A percentile compares a stretch with the other conserved stretches of the same genome.
phyloP scores from a whole-genome alignment of 1,140 invertebrate species.

The Hyphantria cunea region DNA sequence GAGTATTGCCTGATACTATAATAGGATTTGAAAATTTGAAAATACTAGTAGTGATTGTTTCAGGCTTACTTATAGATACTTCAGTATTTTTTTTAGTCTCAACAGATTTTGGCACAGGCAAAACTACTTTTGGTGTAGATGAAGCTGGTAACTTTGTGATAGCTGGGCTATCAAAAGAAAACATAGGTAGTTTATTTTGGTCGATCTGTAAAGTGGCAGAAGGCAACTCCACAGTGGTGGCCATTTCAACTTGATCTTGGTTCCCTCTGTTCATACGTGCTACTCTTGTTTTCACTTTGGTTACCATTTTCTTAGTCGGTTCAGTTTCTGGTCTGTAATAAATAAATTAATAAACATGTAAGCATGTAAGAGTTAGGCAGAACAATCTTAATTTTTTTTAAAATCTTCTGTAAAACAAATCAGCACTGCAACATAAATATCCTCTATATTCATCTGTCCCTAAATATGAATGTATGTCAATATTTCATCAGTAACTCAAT shows the following conservation, averaged over 20 bases:
- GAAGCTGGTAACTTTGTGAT: slow-evolving; percentile 22
- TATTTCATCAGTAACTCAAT: too few relatives aligned
- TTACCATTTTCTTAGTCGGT: slow-evolving; percentile 49
- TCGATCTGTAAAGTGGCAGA: slow-evolving; percentile 84
- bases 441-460: too few relatives aligned
- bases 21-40: slow-evolving; percentile 55
- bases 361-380: background rate
- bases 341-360: background rate
- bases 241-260: slow-evolving; percentile 58
- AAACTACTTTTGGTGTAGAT: slow-evolving; percentile 26
- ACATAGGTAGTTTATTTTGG: slow-evolving; percentile 66
- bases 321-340: slow-evolving; percentile 36
- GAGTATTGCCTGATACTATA: slow-evolving; percentile 39
- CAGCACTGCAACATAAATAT: too few relatives aligned
- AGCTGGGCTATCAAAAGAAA: slow-evolving; percentile 44
- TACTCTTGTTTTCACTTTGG: slow-evolving; percentile 76
- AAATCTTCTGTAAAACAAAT: too few relatives aligned
- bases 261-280: slow-evolving; percentile 59
- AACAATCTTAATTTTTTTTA: background rate
- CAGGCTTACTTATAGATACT: slow-evolving; percentile 28
- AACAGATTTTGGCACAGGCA: background rate
- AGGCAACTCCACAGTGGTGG: slow-evolving; percentile 82
- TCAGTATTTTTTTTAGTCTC: slow-evolving; percentile 13
- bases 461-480: too few relatives aligned
- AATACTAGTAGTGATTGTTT: slow-evolving; percentile 28